phyloP scores from a whole-genome alignment of 2,888 invertebrate species.

The Drosophila neonasuta region DNA sequence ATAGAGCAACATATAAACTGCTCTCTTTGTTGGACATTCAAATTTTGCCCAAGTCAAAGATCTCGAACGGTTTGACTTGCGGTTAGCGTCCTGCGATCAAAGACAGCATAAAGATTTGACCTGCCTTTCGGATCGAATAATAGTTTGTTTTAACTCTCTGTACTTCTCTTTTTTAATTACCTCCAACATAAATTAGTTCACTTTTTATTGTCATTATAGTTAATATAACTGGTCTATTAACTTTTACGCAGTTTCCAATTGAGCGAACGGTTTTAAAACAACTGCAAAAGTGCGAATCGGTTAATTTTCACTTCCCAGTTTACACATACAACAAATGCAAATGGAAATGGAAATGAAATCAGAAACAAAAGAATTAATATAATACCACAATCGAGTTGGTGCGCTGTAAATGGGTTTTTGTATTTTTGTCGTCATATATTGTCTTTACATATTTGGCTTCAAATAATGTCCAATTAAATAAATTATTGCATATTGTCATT shows the following conservation, averaged over 20 bases:
- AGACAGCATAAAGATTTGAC: background rate
- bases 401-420: conserved; percentile 60
- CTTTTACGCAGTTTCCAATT: conserved; percentile 12
- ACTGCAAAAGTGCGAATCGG: conserved; percentile 27
- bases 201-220: conserved; percentile 24
- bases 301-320: conserved; percentile 32
- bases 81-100: conserved; percentile 11
- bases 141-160: background rate
- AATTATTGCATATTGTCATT: conserved; percentile 60
- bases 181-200: conserved; percentile 1
- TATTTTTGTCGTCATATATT: conserved; percentile 64
- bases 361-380: conserved; percentile 34
- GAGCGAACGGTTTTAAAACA: conserved; percentile 1
- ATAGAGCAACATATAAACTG: conserved; percentile 57
- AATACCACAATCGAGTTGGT: conserved; percentile 39
- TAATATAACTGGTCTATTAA: conserved; percentile 42
- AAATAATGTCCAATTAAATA: conserved; percentile 68
- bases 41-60: conserved; percentile 39
- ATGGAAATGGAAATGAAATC: conserved; percentile 4
- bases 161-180: conserved; percentile 2
- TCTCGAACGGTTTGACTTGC: conserved; percentile 52
- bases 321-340: conserved; percentile 4
- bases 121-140: background rate
- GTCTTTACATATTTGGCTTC: conserved; percentile 70
- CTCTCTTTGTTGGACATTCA: conserved; percentile 47